Conservation (phyloP, 2,113 vertebrate species). For the Hemiscyllium ocellatum region DNA sequence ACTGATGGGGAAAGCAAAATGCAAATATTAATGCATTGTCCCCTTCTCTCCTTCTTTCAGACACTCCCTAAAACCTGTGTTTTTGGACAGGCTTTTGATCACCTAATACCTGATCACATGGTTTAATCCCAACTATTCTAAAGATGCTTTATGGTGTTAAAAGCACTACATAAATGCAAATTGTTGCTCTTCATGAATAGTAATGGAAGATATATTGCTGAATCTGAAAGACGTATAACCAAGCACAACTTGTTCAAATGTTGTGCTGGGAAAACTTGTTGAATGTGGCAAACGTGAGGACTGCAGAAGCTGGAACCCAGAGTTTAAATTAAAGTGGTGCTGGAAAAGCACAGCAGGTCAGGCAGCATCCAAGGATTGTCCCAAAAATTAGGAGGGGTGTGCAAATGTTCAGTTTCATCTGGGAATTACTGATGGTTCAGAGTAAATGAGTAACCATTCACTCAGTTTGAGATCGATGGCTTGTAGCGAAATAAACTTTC, state of each 20-base stretch:
- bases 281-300: neutral
- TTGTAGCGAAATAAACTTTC: neutral
- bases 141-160: neutral
- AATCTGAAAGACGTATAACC: neutral
- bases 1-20: no score
- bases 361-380: neutral
- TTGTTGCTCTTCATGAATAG: neutral
- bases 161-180: neutral
- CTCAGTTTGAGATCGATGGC: neutral
- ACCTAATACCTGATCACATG: neutral
- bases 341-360: no score
- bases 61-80: neutral
- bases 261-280: neutral
- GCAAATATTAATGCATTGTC: no score
- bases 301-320: no score
- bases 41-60: neutral
- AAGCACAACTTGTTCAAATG: neutral
- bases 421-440: neutral
- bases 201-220: neutral
- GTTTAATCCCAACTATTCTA: neutral
- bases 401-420: neutral
- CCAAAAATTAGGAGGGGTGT: neutral
- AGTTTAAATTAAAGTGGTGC: no score
- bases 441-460: neutral
- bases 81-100: neutral